These are phyloP conservation scores for Limnephilus auricula DNA, from an alignment of 2,888 invertebrate species.

Conservation along the genomic window DNA sequence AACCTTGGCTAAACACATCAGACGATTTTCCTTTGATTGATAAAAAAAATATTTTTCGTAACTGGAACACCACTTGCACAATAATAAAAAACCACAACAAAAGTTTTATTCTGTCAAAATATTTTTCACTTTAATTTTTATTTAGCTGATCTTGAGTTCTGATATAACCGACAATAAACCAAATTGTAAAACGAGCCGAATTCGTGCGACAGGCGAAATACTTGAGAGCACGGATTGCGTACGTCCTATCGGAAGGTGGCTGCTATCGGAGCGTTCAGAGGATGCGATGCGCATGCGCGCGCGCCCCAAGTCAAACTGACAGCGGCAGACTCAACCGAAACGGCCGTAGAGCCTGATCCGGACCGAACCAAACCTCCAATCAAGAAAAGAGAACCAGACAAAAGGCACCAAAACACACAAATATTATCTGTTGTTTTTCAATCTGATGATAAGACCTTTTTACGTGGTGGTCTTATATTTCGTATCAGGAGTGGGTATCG, in stretches of 20 bases:
- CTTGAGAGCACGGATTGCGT: neutral
- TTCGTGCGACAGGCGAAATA: neutral
- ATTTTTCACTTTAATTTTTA: neutral
- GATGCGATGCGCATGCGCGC: neutral
- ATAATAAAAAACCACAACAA: neutral
- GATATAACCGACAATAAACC: neutral
- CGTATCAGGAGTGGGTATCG: too few relatives aligned
- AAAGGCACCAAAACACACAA: too few relatives aligned
- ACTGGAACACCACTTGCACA: slow-evolving; percentile 2
- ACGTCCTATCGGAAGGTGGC: neutral
- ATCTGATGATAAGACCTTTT: too few relatives aligned
- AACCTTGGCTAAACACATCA: neutral
- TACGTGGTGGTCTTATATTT: too few relatives aligned
- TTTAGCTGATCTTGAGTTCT: neutral
- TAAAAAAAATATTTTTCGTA: neutral
- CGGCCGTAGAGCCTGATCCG: neutral
- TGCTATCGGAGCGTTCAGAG: neutral
- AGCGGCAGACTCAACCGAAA: too few relatives aligned
- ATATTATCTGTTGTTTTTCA: too few relatives aligned
- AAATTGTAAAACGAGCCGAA: neutral
- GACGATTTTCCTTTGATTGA: neutral
- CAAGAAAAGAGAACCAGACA: too few relatives aligned
- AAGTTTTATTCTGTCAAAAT: neutral
- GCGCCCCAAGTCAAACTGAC: slow-evolving; percentile 15
- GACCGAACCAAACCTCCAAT: too few relatives aligned